These are phyloP conservation scores for Homalodisca vitripennis DNA, from an alignment of 1,140 invertebrate genomes.

Conservation along the genomic window DNA sequence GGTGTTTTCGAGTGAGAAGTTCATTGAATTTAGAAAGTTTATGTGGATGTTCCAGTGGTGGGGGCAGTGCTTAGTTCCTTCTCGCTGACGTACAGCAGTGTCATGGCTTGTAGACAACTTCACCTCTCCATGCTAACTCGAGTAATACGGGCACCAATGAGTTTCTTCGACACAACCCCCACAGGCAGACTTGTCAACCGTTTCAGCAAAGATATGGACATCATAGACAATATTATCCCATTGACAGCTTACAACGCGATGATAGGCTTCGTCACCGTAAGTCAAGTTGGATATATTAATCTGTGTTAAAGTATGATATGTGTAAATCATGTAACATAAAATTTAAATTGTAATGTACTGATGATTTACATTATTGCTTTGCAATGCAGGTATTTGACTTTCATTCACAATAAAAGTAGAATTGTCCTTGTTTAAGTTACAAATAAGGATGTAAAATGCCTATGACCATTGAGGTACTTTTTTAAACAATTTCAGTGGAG, in stretches of 20 bases:
- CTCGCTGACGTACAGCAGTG: slow-evolving; percentile 34
- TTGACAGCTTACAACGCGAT: slow-evolving; percentile 45
- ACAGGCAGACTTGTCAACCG: slow-evolving; percentile 60
- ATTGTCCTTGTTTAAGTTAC: too few species aligned
- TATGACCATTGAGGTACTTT: too few species aligned
- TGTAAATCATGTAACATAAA: slow-evolving; percentile 7
- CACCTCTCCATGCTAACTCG: slow-evolving; percentile 47
- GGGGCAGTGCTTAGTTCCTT: slow-evolving; percentile 29
- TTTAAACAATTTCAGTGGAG: too few species aligned
- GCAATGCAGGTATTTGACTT: too few species aligned
- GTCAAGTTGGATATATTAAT: too few species aligned
- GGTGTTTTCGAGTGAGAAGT: too few species aligned
- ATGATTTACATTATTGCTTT: too few species aligned
- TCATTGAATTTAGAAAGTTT: too few species aligned
- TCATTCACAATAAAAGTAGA: too few species aligned
- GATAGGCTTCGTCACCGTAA: slow-evolving; percentile 51
- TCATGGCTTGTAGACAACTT: slow-evolving; percentile 44
- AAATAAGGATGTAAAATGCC: too few species aligned
- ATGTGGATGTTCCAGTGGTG: slow-evolving; percentile 36
- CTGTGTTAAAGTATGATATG: too few species aligned
- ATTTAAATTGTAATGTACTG: too few species aligned
- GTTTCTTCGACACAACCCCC: slow-evolving; percentile 62
- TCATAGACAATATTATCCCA: slow-evolving; percentile 54
- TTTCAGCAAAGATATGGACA: slow-evolving; percentile 60
- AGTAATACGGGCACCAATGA: slow-evolving; percentile 55